Base-by-base conservation (phyloP, 1,140 invertebrate species). In the Anthonomus grandis region DNA sequence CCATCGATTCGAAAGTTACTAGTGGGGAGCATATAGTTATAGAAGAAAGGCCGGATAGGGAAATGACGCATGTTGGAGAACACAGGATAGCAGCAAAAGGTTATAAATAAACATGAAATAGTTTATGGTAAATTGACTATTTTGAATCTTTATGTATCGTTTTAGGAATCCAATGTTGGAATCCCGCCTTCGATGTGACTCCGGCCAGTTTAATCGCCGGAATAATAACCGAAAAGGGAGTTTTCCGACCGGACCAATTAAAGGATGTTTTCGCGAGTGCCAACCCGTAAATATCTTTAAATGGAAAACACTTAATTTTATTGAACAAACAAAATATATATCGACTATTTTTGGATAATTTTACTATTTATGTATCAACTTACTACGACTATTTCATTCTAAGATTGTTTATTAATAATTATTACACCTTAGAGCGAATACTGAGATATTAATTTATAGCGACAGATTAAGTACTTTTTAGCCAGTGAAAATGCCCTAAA, bases 101-200 rank as follows among this genome's bases (percentile, higher is more conserved):
- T 86, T 22, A 22, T 18, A 3, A 37, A 38, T 15, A 2, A 34
- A 10, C 2, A 34, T 10, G 31, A 10, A 34, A 13, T 12, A 12
- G 10, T 13, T 12, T 34, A 13, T 34, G 10, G 31, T 13, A 10
- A 34, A 34, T 34, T 12, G 31, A n/a, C 12, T 42, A 12, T 34
- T 34, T 1, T 12, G 1, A 13, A 13, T 10, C 13, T 34, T 34
- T 34, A 12, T 34, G 10, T 34, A 2, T 34, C 13, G 10, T 62
- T 75, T 2, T 73, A 88, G 90, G 92, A 41, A 93, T 97, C 54
- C 78, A 83, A 41, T 96, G 92, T 70, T 99, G 95, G 95, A 99
- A 99, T 82, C 97, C 97, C 37, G 90, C 95, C 0, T 99, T 99
- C 78, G 97, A 99, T 78, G 87, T 99, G 2, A 99, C 97, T n/a